phyloP scores from a whole-genome alignment of 2,888 invertebrate species.

The Caenorhabditis japonica region DNA sequence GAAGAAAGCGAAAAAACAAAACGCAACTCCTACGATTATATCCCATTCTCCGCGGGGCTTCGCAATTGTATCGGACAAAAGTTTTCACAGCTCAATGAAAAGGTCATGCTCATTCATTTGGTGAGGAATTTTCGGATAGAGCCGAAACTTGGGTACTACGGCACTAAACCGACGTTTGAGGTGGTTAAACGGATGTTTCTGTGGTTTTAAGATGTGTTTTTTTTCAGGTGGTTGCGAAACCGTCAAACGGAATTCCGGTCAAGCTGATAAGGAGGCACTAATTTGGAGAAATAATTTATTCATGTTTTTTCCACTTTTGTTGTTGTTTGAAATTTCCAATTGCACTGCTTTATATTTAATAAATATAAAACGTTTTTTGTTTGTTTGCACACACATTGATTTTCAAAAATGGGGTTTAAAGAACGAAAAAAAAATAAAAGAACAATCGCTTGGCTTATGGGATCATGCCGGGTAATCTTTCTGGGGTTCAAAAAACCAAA shows the following conservation, averaged over 20 bases:
- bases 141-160: slow-evolving; percentile 20
- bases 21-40: slow-evolving; percentile 66
- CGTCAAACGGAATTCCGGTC: slow-evolving; percentile 33
- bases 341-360: too few species aligned
- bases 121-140: slow-evolving; percentile 25
- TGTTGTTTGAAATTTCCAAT: too few species aligned
- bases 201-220: not conserved
- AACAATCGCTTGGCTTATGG: too few species aligned
- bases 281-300: too few species aligned
- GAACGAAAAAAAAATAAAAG: too few species aligned
- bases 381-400: too few species aligned
- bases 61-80: slow-evolving; percentile 77
- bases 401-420: too few species aligned
- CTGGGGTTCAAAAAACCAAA: too few species aligned
- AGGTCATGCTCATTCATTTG: slow-evolving; percentile 61
- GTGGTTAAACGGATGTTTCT: too few species aligned
- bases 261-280: slow-evolving; percentile 21
- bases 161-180: slow-evolving; percentile 26
- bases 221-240: slow-evolving; percentile 30
- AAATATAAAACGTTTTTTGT: too few species aligned
- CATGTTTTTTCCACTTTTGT: too few species aligned
- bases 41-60: slow-evolving; percentile 73
- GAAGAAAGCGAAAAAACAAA: slow-evolving; percentile 73
- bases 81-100: slow-evolving; percentile 79
- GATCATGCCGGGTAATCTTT: too few species aligned